Evolutionary conservation across 2,797 vertebrate species (phyloP).

Genomic region (Hyperoplus lanceolatus): DNA sequence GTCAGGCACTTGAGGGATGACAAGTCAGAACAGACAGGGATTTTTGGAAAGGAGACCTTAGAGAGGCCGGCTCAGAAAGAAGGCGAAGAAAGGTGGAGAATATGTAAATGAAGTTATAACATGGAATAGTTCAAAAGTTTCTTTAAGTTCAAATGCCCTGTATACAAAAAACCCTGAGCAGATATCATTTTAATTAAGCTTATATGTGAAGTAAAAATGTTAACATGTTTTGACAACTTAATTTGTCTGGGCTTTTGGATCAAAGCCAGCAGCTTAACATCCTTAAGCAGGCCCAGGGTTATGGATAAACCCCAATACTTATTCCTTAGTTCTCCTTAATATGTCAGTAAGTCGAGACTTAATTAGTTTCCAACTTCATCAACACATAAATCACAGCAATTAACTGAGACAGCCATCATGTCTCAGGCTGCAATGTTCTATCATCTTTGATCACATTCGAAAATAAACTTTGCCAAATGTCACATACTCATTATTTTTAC

Average conservation of each 20-base stretch:
- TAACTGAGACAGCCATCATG: conserved; percentile 11
- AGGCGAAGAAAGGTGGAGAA: too few species aligned
- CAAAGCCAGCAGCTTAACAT: conserved; percentile 53
- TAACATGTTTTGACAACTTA: conserved; percentile 13
- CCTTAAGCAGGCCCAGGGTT: conserved; percentile 62
- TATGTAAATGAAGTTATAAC: not conserved
- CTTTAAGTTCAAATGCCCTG: not conserved
- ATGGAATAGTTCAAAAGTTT: not conserved
- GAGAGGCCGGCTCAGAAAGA: too few species aligned
- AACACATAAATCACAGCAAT: conserved; percentile 27
- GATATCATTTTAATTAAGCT: not conserved
- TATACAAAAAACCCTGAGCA: not conserved
- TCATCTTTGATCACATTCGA: conserved; percentile 55
- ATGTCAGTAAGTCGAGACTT: conserved; percentile 23
- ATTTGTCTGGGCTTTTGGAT: conserved; percentile 28
- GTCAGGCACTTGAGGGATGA: too few species aligned
- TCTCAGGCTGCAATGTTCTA: conserved; percentile 7
- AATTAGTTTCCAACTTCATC: conserved; percentile 52
- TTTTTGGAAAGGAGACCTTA: too few species aligned
- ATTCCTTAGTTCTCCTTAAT: conserved; percentile 27
- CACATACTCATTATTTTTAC: conserved; percentile 25
- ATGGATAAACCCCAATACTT: conserved; percentile 58
- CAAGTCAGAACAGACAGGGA: too few species aligned
- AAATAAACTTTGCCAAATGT: conserved; percentile 16
- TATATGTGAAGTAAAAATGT: conserved; percentile 28